These are phyloP conservation scores for Strix occidentalis DNA, from an alignment of 2,797 vertebrate genomes.

Conservation along the genomic window DNA sequence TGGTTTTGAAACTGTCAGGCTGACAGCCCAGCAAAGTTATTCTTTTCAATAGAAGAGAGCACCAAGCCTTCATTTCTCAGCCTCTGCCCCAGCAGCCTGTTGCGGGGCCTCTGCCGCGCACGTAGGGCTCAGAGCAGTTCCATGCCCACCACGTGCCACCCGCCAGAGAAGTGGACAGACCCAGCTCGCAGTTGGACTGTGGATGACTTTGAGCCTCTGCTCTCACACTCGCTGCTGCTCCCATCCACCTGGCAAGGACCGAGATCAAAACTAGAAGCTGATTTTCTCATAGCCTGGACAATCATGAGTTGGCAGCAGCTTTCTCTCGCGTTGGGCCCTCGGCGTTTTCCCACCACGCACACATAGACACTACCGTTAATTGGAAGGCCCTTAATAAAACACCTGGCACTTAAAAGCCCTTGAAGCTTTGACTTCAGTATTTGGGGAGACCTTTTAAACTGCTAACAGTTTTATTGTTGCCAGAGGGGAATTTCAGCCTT, in stretches of 20 bases:
- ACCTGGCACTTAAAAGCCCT: neutral
- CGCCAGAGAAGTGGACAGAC: neutral
- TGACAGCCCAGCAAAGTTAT: neutral
- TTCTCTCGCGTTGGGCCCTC: fast-evolving
- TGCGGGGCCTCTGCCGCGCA: no score
- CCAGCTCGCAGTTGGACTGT: neutral
- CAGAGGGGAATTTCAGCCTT: neutral
- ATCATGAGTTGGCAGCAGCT: neutral
- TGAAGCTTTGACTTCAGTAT: neutral
- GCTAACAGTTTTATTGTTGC: neutral
- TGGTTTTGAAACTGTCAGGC: neutral
- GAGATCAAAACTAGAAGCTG: neutral
- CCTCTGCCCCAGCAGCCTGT: neutral
- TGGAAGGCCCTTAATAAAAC: neutral
- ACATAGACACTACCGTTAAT: no score
- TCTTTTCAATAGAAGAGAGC: neutral
- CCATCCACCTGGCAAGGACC: neutral
- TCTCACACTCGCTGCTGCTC: neutral
- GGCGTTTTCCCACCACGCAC: no score
- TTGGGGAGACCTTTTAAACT: neutral
- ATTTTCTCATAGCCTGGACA: neutral
- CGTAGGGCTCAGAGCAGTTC: neutral
- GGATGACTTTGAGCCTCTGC: neutral
- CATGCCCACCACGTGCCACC: neutral
- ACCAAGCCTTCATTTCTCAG: neutral